These are phyloP conservation scores for Aegithalos caudatus DNA, from an alignment of 2,113 vertebrate genomes.

Conservation along the genomic window DNA sequence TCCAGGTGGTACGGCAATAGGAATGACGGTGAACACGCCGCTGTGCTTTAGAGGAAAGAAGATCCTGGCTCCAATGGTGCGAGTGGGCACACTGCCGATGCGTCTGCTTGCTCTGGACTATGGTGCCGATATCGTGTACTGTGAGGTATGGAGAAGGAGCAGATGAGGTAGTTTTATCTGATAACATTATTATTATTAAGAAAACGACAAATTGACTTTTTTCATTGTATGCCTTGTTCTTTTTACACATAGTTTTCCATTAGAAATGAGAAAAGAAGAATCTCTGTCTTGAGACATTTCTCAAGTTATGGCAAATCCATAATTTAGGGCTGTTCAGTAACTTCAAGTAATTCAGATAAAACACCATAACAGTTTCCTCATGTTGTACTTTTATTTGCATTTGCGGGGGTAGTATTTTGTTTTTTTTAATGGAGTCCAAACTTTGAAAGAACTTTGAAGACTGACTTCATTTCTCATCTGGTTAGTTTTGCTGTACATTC, in stretches of 20 bases:
- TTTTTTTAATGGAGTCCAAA: not conserved
- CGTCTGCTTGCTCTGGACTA: conserved; percentile 92
- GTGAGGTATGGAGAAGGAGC: conserved; percentile 81
- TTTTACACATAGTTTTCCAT: not conserved
- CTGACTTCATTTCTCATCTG: not conserved
- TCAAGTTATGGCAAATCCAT: not conserved
- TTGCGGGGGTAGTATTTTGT: rapidly evolving
- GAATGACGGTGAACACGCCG: conserved; percentile 67
- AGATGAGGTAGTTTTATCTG: not conserved
- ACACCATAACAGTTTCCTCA: not conserved
- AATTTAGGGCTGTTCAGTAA: not conserved
- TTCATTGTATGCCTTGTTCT: not conserved
- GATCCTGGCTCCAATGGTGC: conserved; percentile 93
- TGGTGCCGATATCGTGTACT: conserved; percentile 94
- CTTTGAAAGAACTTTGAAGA: not conserved
- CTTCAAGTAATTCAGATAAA: not conserved
- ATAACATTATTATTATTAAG: no score
- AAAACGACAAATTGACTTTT: not conserved
- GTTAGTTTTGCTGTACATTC: not conserved
- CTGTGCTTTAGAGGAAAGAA: conserved; percentile 82
- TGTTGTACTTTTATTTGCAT: not conserved
- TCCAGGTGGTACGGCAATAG: not conserved
- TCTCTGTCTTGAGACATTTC: not conserved
- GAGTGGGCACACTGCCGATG: conserved; percentile 94
- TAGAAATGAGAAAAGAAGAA: not conserved